Evolutionary conservation across 2,888 invertebrate genomes (phyloP).

Genomic region (Hyles lineata): DNA sequence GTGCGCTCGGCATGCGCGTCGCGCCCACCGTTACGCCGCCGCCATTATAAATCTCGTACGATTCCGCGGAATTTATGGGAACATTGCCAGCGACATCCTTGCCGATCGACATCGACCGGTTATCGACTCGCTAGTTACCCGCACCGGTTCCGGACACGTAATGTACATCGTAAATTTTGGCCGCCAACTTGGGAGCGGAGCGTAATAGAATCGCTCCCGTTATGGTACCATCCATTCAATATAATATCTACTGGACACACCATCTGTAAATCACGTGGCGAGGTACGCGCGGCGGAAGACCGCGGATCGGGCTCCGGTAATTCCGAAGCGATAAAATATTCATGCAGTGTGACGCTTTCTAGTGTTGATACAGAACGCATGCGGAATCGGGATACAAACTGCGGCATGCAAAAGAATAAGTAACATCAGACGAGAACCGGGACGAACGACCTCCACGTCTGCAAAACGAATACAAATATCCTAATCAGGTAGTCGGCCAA

Average conservation of each 20-base stretch:
- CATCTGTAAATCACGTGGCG: conserved; percentile 9
- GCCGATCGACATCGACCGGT: conserved; percentile 56
- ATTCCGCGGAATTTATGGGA: conserved; percentile 66
- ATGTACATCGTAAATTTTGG: conserved; percentile 47
- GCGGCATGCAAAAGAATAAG: conserved; percentile 72
- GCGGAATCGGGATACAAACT: conserved; percentile 65
- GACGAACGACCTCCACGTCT: conserved; percentile 80
- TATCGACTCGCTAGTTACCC: conserved; percentile 54
- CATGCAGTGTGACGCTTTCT: conserved; percentile 60
- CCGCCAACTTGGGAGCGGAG: conserved; percentile 25
- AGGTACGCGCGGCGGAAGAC: conserved; percentile 18
- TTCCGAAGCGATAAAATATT: conserved; percentile 54
- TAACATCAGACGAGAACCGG: conserved; percentile 74
- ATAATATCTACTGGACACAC: background rate
- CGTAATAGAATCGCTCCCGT: conserved; percentile 12
- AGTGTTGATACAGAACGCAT: conserved; percentile 76
- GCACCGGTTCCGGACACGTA: conserved; percentile 49
- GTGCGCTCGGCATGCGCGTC: conserved; percentile 57
- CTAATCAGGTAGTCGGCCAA: conserved; percentile 59
- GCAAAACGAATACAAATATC: conserved; percentile 78
- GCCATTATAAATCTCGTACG: conserved; percentile 61
- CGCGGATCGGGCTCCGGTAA: conserved; percentile 32
- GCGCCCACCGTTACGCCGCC: conserved; percentile 62
- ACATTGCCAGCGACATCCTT: conserved; percentile 61
- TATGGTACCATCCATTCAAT: conserved; percentile 2